Base-by-base conservation (phyloP, 2,797 vertebrate genomes). In the Amblyopsis hoosieri region DNA sequence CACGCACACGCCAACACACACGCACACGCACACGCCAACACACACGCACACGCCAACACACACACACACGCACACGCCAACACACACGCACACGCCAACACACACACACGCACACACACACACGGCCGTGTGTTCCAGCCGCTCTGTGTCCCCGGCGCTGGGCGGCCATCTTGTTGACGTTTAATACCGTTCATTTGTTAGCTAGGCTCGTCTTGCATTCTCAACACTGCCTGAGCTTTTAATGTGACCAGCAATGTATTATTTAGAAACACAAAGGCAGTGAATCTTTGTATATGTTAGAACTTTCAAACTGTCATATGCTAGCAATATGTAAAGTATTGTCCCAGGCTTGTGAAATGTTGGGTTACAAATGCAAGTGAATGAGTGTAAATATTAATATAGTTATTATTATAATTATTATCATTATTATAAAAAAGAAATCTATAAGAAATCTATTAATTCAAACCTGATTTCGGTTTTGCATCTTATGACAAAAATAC, bases 281-380 rank as follows among this genome's bases (percentile, higher is more conserved):
- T 79, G 80, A 72, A 76, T 76, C 85, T 87, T 89, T 84, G 72
- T 92, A 93, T 94, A 91, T 92, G 93, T 97, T 94, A 91, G 91
- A 92, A 94, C 94, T 93, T 93, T 93, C 88, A 92, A 93, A 88
- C 92, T 81, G 93, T 96, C 93, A 94, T 93, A 94, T 93, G 94
- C 94, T 95, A 97, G 94, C 95, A 95, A 95, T 96, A 95, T 95
- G 93, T 96, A 94, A 93, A 93, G 91, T 95, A 92, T 89, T 87
- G 92, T 93, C 89, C 93, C 92, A 86, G 93, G 93, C 94, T 95
- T 94, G 93, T 96, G 92, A 92, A 93, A 92, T 93, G 92, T 93
- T 92, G 93, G 92, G 85, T 92, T 89, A 93, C 90, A 91, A 92
- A 92, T 92, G 87, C 93, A 93, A 91, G 92, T 95, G 93, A 94